These are phyloP conservation scores for Benitochromis conjunctus DNA, from an alignment of 2,113 vertebrate genomes.

Conservation along the genomic window DNA sequence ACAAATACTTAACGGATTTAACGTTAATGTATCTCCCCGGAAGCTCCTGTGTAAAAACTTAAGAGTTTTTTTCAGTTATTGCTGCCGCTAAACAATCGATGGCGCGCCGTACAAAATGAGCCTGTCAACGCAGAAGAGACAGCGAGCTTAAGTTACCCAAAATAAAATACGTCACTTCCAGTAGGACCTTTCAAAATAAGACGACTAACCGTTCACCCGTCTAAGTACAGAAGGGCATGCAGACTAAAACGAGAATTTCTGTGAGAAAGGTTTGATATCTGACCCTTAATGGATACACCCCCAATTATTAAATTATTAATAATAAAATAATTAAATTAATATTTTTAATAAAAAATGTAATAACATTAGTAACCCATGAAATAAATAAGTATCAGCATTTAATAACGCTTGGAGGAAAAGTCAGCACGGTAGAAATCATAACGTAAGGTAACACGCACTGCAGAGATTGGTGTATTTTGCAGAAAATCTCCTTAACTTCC, in stretches of 20 bases:
- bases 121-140: not conserved
- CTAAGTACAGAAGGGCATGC: not conserved
- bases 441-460: not conserved
- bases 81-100: not conserved
- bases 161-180: not conserved
- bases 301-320: not conserved
- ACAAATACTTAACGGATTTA: not conserved
- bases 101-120: not conserved
- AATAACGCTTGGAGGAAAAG: not conserved
- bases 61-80: not conserved
- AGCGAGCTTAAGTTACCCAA: fast-evolving
- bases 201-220: not conserved
- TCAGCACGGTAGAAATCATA: not conserved
- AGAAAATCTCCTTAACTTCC: not conserved
- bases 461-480: not conserved
- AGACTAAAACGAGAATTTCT: not conserved
- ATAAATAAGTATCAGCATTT: not conserved
- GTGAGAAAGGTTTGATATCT: not conserved
- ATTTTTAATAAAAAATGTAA: not conserved
- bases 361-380: not conserved
- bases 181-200: not conserved
- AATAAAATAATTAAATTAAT: not conserved
- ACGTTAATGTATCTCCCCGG: not conserved
- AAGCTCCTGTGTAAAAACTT: not conserved
- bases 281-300: not conserved